phyloP scores from a whole-genome alignment of 2,113 vertebrate genomes.

The Atractosteus spatula region DNA sequence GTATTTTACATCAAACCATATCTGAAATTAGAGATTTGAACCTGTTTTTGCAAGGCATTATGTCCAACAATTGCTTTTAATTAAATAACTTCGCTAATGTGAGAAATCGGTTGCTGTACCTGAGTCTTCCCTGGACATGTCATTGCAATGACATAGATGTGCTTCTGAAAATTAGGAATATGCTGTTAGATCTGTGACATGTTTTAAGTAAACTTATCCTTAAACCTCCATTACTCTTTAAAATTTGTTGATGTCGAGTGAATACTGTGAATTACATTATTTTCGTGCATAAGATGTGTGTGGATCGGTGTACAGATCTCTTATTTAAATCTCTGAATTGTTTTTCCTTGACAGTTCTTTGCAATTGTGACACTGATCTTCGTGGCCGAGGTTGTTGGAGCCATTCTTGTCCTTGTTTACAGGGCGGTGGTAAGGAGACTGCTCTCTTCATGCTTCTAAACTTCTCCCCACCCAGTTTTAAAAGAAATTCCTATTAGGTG shows the following conservation, averaged over 20 bases:
- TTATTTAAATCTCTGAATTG: neutral
- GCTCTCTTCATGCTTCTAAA: neutral
- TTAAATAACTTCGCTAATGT: too few relatives aligned
- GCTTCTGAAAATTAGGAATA: neutral
- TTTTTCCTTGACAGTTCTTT: constrained; percentile 8
- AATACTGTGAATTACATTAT: too few relatives aligned
- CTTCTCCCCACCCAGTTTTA: neutral
- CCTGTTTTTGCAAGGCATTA: too few relatives aligned
- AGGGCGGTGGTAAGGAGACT: constrained; percentile 20
- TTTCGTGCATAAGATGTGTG: too few relatives aligned
- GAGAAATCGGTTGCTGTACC: neutral
- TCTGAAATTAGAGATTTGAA: too few relatives aligned
- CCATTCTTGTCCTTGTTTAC: constrained; percentile 19
- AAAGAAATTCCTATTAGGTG: neutral
- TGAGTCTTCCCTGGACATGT: neutral
- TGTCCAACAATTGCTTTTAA: too few relatives aligned
- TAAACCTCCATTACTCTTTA: too few relatives aligned
- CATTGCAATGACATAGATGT: too few relatives aligned
- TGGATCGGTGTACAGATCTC: neutral
- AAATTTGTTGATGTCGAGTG: too few relatives aligned
- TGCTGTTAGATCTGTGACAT: neutral
- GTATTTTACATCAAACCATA: too few relatives aligned
- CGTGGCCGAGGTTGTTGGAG: constrained; percentile 16
- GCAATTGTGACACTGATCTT: constrained; percentile 16
- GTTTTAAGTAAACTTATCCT: neutral